phyloP scores from a whole-genome alignment of 37 sponge, comb jelly and placozoan genomes.

The Mnemiopsis leidyi region DNA sequence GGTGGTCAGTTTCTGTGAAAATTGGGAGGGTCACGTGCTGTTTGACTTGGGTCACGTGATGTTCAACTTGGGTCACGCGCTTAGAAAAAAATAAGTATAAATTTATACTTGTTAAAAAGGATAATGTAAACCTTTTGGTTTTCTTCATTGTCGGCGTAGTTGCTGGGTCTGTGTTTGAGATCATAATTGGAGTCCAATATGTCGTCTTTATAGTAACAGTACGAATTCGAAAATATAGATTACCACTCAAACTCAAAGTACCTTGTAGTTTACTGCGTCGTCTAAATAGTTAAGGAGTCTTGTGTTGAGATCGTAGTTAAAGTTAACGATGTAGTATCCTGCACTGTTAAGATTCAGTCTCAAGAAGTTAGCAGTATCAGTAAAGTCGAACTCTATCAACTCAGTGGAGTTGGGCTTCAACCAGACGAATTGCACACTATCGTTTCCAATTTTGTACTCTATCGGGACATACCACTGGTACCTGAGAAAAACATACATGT shows the following conservation, averaged over 20 bases:
- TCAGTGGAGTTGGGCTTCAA: conserved; percentile 11
- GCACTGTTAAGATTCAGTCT: conserved; percentile 24
- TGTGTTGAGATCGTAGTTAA: not conserved
- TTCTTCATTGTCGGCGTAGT: too few relatives aligned
- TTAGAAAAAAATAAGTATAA: too few relatives aligned
- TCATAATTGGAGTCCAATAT: conserved; percentile 35
- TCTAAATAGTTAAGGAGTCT: not conserved
- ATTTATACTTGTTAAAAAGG: too few relatives aligned
- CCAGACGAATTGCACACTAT: not conserved
- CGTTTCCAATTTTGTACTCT: not conserved
- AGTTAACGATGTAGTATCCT: conserved; percentile 61
- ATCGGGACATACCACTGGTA: conserved; percentile 65
- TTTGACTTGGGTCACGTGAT: too few relatives aligned
- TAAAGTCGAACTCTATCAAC: not conserved
- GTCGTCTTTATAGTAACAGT: too few relatives aligned
- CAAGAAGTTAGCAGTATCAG: not conserved
- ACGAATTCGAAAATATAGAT: too few relatives aligned
- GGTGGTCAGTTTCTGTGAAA: not conserved
- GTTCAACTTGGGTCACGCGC: too few relatives aligned
- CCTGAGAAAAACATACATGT: too few relatives aligned
- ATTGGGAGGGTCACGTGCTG: too few relatives aligned
- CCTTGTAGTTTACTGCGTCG: not conserved
- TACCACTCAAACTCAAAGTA: too few relatives aligned
- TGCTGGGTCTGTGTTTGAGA: not conserved
- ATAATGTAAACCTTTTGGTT: too few relatives aligned